Evolutionary conservation across 2,888 invertebrate genomes (phyloP), one percentile per base, ranked within the genome.

Genomic region (Nebria salina): DNA sequence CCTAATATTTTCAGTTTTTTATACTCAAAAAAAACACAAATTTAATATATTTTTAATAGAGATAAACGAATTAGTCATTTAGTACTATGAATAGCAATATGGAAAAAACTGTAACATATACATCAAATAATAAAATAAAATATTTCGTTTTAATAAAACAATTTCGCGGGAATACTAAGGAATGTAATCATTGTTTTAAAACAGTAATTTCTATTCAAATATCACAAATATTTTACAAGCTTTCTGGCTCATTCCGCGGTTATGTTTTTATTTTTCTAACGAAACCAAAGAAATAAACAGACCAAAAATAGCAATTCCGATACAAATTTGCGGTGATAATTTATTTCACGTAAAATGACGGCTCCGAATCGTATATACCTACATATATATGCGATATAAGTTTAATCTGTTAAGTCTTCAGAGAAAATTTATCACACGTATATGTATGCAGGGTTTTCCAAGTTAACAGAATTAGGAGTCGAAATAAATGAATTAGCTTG

Each of bases 401-500:
- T 80, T 80, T 80, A 80, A 80, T 80, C 80, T 65, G 75, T 82
- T 83, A 83, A 83, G 82, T 82, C 77, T 77, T 83, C 82, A 82
- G 75, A 79, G 74, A 82, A 82, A 83, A 83, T 82, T 83, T 83
- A 82, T 82, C 82, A 82, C 83, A 77, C 82, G 83, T 83, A 79
- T 80, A 54, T 54, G 54, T 54, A 54, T 8, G 54, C 13, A 7
- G 54, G 54, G 79, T 66, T 42, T 76, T 79, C 82, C 82, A 80
- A 70, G 75, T 74, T 80, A 68, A 68, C 75, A 65, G 80, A 80
- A 80, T 80, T 80, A 79, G 82, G 84, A 87, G 87, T 88, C 88
- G 87, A 88, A 88, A 88, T 88, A 88, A 88, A 89, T 88, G 88
- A 89, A 89, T 88, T 88, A 88, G 87, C 88, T 88, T 87, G 88